Evolutionary conservation across 2,888 invertebrate species (phyloP).

Genomic region (Amaurobius ferox): DNA sequence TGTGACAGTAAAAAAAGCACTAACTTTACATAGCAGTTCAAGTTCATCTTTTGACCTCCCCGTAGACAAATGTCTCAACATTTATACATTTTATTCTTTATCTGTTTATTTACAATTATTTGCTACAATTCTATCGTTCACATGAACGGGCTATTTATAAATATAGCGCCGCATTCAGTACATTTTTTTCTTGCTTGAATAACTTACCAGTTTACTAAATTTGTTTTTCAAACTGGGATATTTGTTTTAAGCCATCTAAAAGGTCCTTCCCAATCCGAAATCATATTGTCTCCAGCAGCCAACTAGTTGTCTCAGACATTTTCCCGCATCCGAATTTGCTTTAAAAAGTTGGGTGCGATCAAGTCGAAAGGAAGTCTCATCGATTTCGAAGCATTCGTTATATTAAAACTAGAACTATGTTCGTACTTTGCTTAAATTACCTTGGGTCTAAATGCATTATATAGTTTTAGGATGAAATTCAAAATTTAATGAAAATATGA

Average conservation of each 20-base stretch:
- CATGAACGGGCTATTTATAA: neutral
- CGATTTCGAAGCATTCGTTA: slow-evolving; percentile 48
- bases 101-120: no score
- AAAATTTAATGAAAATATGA: no score
- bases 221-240: neutral
- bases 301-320: slow-evolving; percentile 50
- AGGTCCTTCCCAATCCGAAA: neutral
- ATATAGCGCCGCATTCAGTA: neutral
- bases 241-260: slow-evolving; percentile 7
- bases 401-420: no score
- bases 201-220: slow-evolving; percentile 28
- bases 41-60: no score
- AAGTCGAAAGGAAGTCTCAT: slow-evolving; percentile 36
- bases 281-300: slow-evolving; percentile 22
- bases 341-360: slow-evolving; percentile 39
- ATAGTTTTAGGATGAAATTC: no score
- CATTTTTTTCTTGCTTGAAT: slow-evolving; percentile 25
- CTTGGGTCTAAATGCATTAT: no score
- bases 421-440: no score
- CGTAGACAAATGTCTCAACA: no score
- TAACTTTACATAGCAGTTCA: no score
- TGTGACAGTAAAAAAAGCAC: no score
- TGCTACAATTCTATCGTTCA: no score
- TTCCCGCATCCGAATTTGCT: slow-evolving; percentile 56
- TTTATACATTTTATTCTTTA: no score